These are phyloP conservation scores for Notothenia rossii DNA, from an alignment of 2,113 vertebrate genomes.

Conservation along the genomic window DNA sequence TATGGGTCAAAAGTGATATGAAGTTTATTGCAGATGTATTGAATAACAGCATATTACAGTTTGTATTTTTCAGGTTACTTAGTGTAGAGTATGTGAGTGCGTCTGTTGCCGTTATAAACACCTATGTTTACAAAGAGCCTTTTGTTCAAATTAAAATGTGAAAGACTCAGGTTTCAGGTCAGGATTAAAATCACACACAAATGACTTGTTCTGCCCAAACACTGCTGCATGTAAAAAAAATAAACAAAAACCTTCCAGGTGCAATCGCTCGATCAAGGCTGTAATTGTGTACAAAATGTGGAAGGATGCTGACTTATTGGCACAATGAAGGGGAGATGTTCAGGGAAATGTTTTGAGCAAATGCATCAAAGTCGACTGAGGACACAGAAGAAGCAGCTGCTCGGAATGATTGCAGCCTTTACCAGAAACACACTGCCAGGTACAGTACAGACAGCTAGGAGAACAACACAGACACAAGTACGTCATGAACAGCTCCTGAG, in stretches of 20 bases:
- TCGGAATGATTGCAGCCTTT: constrained; percentile 2
- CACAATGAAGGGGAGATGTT: background rate
- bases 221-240: too few species aligned
- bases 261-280: background rate
- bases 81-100: too few species aligned
- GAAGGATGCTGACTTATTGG: background rate
- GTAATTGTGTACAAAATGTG: background rate
- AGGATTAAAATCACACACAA: background rate
- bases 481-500: background rate
- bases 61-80: too few species aligned
- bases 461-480: background rate
- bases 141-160: too few species aligned
- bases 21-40: too few species aligned
- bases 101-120: too few species aligned
- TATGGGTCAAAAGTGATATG: too few species aligned
- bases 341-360: background rate
- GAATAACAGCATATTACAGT: too few species aligned
- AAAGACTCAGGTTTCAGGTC: too few species aligned
- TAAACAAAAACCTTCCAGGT: background rate
- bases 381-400: background rate
- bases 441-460: background rate
- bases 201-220: background rate
- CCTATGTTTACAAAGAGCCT: too few species aligned
- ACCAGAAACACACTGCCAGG: background rate
- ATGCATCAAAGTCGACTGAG: background rate